These are phyloP conservation scores for Sceliomorpha sp. DNA, from an alignment of 2,888 invertebrate genomes.

Conservation along the genomic window DNA sequence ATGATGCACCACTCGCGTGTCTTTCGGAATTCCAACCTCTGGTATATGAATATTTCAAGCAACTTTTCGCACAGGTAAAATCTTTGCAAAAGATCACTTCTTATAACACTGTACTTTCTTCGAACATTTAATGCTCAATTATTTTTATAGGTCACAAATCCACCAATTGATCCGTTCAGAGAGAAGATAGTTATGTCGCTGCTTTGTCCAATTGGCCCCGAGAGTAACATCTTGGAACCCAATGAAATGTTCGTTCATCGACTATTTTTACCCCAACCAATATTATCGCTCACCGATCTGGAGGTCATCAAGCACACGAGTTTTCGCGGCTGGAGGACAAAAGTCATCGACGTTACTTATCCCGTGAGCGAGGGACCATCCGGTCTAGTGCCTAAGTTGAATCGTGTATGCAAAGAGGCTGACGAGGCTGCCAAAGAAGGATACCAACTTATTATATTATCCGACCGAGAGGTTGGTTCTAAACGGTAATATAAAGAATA, in stretches of 20 bases:
- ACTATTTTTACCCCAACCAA: slow-evolving; percentile 95
- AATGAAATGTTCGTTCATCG: slow-evolving; percentile 93
- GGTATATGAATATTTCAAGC: slow-evolving; percentile 98
- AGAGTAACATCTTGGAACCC: slow-evolving; percentile 95
- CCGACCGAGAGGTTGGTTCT: slow-evolving; percentile 87
- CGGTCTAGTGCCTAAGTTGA: slow-evolving; percentile 90
- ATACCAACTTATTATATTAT: slow-evolving; percentile 92
- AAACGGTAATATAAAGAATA: too few relatives aligned
- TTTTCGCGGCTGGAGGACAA: slow-evolving; percentile 94
- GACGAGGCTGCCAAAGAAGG: slow-evolving; percentile 88
- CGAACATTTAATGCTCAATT: too few relatives aligned
- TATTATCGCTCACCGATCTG: slow-evolving; percentile 94
- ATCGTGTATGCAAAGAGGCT: slow-evolving; percentile 90
- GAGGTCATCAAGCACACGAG: slow-evolving; percentile 91
- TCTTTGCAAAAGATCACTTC: too few relatives aligned
- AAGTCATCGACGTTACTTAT: slow-evolving; percentile 94
- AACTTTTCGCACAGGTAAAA: slow-evolving; percentile 95
- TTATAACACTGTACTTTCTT: too few relatives aligned
- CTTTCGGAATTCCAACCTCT: slow-evolving; percentile 97
- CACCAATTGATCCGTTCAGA: slow-evolving; percentile 99
- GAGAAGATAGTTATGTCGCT: slow-evolving; percentile 99
- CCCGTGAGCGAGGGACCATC: slow-evolving; percentile 86
- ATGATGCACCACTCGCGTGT: slow-evolving; percentile 98
- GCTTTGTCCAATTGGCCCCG: slow-evolving; percentile 98
- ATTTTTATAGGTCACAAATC: slow-evolving; percentile 90